Percentiles rank a stretch among this genome's conserved stretches.
Conservation (phyloP, 2,888 invertebrate species). For the Melieria crassipennis region DNA sequence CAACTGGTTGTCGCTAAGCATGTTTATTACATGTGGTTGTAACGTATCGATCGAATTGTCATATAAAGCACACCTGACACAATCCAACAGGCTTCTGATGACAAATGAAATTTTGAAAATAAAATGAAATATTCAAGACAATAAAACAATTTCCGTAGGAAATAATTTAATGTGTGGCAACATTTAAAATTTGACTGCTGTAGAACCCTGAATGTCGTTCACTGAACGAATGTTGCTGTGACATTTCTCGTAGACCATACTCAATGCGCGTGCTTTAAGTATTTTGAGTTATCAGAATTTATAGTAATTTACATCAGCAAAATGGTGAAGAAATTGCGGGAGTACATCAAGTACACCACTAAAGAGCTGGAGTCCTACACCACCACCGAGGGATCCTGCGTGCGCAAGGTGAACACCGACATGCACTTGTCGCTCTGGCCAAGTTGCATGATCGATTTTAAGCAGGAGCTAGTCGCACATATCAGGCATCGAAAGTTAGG, state of each 20-base stretch:
- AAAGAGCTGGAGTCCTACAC: constrained; percentile 67
- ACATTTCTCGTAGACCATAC: not conserved
- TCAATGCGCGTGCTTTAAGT: constrained; percentile 17
- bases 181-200: not conserved
- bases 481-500: constrained; percentile 66
- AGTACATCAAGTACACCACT: constrained; percentile 63
- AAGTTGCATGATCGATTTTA: constrained; percentile 67
- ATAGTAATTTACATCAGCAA: constrained; percentile 27
- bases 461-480: constrained; percentile 66
- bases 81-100: too few relatives aligned
- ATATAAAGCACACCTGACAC: too few relatives aligned
- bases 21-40: too few relatives aligned
- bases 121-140: too few relatives aligned
- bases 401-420: constrained; percentile 64
- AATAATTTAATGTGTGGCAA: not conserved
- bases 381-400: constrained; percentile 67
- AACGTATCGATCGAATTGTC: too few relatives aligned
- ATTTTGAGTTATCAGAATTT: not conserved
- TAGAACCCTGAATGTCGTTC: not conserved
- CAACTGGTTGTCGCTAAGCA: too few relatives aligned
- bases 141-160: not conserved
- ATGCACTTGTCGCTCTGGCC: constrained; percentile 70
- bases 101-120: too few relatives aligned
- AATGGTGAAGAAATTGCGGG: constrained; percentile 60
- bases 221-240: not conserved